Evolutionary conservation across 2,888 invertebrate species (phyloP), one percentile per base, ranked within the genome.

Genomic region (Suillia variegata): DNA sequence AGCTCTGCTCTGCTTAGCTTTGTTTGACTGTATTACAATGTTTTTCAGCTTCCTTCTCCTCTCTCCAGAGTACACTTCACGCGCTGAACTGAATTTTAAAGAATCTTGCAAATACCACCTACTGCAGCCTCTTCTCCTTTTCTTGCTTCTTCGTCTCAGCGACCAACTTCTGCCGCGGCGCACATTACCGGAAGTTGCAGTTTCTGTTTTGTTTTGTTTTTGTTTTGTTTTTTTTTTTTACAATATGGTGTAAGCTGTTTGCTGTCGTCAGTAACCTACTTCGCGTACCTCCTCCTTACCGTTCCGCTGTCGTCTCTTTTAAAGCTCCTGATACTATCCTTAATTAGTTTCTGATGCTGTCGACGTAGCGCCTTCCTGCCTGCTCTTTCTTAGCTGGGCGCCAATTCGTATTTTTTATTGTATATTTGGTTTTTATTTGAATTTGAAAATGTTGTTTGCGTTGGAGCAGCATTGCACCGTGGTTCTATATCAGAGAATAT

Each of bases 271-370:
- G 13, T n/a, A 38, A 38, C 38, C 38, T 38, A 38, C 38, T 38
- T 38, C n/a, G 6, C 38, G 26, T n/a, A n/a, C 3, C 38, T 38
- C 10, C 38, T 5, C 13, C 13, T n/a, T 38, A n/a, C 10, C 13
- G 4, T 38, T n/a, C 6, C 31, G 6, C 31, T n/a, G 4, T 38
- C 38, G 13, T 13, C 38, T 38, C 13, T 38, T 8, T n/a, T 5
- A n/a, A n/a, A 10, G 45, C 45, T 18, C 45, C 5, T 20, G 45
- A 45, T 20, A 45, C 17, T 45, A 45, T 45, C 45, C 18, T 45
- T 45, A 45, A 45, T 45, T 45, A 45, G 45, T 45, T 45, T 45
- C 45, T 17, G 45, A 45, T 45, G 45, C 45, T 17, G 45, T 2
- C 3, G 17, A 2, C 45, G 38, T 10, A 6, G 6, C 6, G 6